Evolutionary conservation across 2,113 vertebrate genomes (phyloP).

Genomic region (Microcebus lehilahytsara): DNA sequence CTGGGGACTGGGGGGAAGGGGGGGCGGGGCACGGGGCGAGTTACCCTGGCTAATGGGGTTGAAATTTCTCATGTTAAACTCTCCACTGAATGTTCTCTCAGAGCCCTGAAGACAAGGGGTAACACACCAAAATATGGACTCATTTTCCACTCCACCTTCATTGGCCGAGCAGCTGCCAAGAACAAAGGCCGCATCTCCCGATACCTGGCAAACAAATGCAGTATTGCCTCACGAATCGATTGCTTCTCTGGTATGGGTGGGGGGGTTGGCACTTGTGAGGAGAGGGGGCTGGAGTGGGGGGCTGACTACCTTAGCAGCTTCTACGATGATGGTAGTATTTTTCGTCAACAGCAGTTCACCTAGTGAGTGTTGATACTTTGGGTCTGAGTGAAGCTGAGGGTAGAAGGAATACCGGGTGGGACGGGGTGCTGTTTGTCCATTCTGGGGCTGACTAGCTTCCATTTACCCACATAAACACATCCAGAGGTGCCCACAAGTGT

Average conservation of each 20-base stretch:
- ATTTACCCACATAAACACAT: not conserved
- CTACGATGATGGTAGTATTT: slow-evolving; percentile 95
- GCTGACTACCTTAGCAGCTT: slow-evolving; percentile 5
- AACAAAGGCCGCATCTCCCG: slow-evolving; percentile 99
- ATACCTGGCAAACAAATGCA: slow-evolving; percentile 98
- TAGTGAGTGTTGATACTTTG: slow-evolving; percentile 89
- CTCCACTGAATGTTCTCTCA: slow-evolving; percentile 69
- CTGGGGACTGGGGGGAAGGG: not conserved
- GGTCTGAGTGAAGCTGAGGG: slow-evolving; percentile 89
- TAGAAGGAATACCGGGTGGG: not conserved
- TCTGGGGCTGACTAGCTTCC: slow-evolving; percentile 28
- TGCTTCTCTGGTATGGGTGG: slow-evolving; percentile 93
- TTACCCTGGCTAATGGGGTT: not conserved
- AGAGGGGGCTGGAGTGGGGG: not conserved
- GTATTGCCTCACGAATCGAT: slow-evolving; percentile 96
- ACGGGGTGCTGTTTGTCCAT: not conserved
- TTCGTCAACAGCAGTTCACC: slow-evolving; percentile 98
- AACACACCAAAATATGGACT: slow-evolving; percentile 98
- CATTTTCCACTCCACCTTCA: slow-evolving; percentile 99
- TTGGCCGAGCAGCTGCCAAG: slow-evolving; percentile 95
- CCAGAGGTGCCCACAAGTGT: slow-evolving; percentile 93
- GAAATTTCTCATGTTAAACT: slow-evolving; percentile 3
- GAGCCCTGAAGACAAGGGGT: slow-evolving; percentile 95
- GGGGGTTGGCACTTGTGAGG: not conserved
- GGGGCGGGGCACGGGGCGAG: not conserved